phyloP scores from a whole-genome alignment of 2,888 invertebrate species.

The Idaea biselata region DNA sequence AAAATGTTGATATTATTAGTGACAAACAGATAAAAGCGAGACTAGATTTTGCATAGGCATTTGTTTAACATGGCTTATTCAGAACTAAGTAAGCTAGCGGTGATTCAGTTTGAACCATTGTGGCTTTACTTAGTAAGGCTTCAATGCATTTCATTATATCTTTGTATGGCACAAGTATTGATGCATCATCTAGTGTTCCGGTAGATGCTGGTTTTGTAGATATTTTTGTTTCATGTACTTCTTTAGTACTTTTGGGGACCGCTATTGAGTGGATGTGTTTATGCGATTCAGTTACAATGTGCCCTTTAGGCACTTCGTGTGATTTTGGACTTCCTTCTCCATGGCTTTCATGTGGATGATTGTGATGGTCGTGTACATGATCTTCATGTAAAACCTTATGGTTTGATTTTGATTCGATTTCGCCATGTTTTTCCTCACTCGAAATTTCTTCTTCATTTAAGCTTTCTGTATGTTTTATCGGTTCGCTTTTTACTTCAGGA shows the following conservation, averaged over 20 bases:
- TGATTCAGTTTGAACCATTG: conserved; percentile 38
- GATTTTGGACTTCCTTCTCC: conserved; percentile 9
- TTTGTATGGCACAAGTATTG: conserved; percentile 41
- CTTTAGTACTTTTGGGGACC: not conserved
- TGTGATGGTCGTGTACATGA: not conserved
- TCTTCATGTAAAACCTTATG: not conserved
- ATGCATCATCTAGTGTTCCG: not conserved
- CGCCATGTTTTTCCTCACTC: conserved; percentile 7
- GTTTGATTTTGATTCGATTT: not conserved
- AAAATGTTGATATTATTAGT: conserved; percentile 5
- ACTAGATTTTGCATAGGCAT: conserved; percentile 37
- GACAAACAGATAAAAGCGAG: conserved; percentile 27
- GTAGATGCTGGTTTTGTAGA: not conserved
- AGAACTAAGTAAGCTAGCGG: conserved; percentile 65
- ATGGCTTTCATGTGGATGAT: conserved; percentile 3
- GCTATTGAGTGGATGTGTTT: not conserved
- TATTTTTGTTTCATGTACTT: not conserved
- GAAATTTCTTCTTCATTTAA: not conserved
- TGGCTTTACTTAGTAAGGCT: conserved; percentile 41
- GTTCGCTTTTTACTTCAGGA: conserved; percentile 47
- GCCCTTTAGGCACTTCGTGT: not conserved
- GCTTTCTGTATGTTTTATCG: not conserved
- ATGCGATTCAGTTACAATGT: not conserved
- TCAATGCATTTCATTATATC: conserved; percentile 63
- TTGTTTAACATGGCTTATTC: conserved; percentile 47